Evolutionary conservation across 2,113 vertebrate species (phyloP).

Genomic region (Oreochromis niloticus): DNA sequence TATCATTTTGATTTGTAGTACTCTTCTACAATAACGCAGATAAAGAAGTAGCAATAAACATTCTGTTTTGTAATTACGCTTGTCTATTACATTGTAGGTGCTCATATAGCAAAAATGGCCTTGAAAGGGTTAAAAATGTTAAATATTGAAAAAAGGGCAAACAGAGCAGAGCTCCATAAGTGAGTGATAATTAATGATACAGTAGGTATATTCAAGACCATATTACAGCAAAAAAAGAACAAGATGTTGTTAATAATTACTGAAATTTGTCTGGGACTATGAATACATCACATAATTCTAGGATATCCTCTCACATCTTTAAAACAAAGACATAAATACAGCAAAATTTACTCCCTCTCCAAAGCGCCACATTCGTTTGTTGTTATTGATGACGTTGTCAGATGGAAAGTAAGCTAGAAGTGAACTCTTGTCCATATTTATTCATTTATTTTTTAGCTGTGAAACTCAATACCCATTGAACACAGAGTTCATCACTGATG

Average conservation of each 20-base stretch:
- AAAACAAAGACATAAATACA: not conserved
- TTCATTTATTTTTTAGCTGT: not conserved
- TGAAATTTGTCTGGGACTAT: not conserved
- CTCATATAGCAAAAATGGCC: not conserved
- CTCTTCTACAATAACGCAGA: fast-evolving
- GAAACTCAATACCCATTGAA: not conserved
- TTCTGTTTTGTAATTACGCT: not conserved
- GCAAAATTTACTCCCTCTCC: not conserved
- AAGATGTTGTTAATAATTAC: not conserved
- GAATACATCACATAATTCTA: not conserved
- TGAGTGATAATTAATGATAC: not conserved
- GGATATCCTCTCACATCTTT: not conserved
- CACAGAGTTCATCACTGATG: not conserved
- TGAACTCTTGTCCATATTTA: not conserved
- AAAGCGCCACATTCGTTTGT: not conserved
- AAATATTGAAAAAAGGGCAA: not conserved
- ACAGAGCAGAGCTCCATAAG: not conserved
- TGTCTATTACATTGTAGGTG: not conserved
- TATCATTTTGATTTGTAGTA: not conserved
- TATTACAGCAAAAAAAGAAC: not conserved
- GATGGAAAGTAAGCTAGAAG: not conserved
- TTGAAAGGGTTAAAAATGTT: not conserved
- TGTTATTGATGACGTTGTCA: not conserved
- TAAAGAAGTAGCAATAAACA: not conserved
- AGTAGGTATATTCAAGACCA: not conserved